Evolutionary conservation across 2,888 invertebrate species (phyloP).

Genomic region (Hemaris fuciformis): DNA sequence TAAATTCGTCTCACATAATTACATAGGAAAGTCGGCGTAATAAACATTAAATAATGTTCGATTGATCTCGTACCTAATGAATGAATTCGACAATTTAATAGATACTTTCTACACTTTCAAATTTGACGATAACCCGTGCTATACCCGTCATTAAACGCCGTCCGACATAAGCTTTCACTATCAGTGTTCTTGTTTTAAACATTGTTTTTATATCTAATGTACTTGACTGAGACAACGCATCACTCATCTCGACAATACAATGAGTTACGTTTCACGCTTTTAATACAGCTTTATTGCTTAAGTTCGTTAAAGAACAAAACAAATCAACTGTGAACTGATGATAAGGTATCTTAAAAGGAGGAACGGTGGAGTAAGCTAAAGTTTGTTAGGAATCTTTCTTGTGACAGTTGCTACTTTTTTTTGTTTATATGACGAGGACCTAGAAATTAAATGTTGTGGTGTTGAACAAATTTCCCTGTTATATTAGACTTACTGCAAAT

Average conservation of each 20-base stretch:
- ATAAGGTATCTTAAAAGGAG: too few species aligned
- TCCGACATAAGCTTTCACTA: conserved; percentile 68
- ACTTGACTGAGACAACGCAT: conserved; percentile 6
- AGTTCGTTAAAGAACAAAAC: too few species aligned
- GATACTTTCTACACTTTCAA: conserved; percentile 67
- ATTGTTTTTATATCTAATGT: conserved; percentile 57
- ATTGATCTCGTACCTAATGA: conserved; percentile 29
- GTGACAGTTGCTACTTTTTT: too few species aligned
- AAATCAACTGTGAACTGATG: too few species aligned
- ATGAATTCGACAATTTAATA: conserved; percentile 38
- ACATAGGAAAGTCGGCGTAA: conserved; percentile 8
- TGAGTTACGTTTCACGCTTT: not conserved
- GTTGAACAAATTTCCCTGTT: too few species aligned
- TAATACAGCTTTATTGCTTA: too few species aligned
- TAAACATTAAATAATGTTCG: conserved; percentile 21
- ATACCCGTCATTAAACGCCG: conserved; percentile 66
- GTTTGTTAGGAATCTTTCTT: too few species aligned
- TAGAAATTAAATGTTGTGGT: too few species aligned
- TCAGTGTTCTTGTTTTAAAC: conserved; percentile 57
- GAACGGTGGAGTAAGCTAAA: too few species aligned
- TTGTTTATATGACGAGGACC: too few species aligned
- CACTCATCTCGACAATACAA: conserved; percentile 6
- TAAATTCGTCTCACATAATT: not conserved
- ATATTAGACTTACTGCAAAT: too few species aligned
- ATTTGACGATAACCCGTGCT: conserved; percentile 62